Evolutionary conservation across 2,797 vertebrate genomes (phyloP), one percentile per base, ranked within the genome.

Genomic region (Xenopus petersii): DNA sequence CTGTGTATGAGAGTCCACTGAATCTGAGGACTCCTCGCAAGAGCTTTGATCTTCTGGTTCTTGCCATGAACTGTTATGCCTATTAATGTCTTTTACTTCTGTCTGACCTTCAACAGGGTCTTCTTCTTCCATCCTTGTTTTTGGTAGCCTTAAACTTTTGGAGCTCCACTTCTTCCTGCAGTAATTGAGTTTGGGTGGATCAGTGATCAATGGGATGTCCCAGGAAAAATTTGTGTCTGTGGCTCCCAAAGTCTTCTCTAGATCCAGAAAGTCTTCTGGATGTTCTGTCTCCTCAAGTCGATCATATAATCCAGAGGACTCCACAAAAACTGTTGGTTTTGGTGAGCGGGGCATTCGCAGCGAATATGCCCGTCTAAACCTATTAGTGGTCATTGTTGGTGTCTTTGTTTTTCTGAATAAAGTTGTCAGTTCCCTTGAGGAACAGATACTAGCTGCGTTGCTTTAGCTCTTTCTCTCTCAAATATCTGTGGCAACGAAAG

Each of bases 91-190:
- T 8, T 48, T 13, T 11, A 58, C 76, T 26, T 69, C 49, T 13
- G 64, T 4, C n/a, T 64, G 36, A 46, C n/a, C 7, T 9, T 4
- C 24, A 51, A 36, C 24, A 24, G 68, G 36, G 8, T 11, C 66
- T 51, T 11, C 42, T n/a, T 70, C 65, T 49, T 54, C 24, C 15
- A 36, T 49, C 12, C 66, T 66, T 10, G 71, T 64, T 51, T 73
- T 78, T 48, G 76, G 76, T 15, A 78, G 15, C 2, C 71, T 62
- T 30, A 78, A 48, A 17, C 76, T 78, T 69, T 72, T 78, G 8
- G 76, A 78, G 42, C 64, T 60, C 76, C 76, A 78, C 30, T 78
- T 78, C 49, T 65, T 78, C 10, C 76, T 78, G 54, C 65, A 73
- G 9, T 64, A 48, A 13, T 69, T 71, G 46, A 78, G 76, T 12